Evolutionary conservation across 2,797 vertebrate species (phyloP).

Genomic region (Numenius phaeopus): DNA sequence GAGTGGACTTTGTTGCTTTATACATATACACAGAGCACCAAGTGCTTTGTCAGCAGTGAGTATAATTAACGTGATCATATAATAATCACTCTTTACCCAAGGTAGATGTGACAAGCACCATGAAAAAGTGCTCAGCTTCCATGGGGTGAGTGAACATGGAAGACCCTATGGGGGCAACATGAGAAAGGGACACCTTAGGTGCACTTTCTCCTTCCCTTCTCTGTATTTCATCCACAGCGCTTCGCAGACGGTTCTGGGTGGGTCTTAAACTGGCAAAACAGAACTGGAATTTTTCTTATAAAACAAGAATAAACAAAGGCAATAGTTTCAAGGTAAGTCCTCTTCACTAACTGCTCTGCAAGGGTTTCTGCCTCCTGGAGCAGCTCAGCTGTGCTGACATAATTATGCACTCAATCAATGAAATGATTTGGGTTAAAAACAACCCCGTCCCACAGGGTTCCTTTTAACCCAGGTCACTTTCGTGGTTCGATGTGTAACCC

Average conservation of each 20-base stretch:
- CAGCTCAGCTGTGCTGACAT: neutral
- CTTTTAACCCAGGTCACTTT: neutral
- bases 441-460: neutral
- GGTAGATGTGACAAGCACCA: neutral
- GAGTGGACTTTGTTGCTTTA: neutral
- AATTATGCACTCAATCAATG: neutral
- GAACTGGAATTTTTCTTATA: neutral
- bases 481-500: neutral
- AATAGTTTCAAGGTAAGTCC: neutral
- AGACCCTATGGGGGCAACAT: neutral
- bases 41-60: neutral
- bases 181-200: neutral
- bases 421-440: slow-evolving; percentile 26
- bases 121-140: neutral
- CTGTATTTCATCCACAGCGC: neutral
- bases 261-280: neutral
- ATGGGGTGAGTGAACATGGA: neutral
- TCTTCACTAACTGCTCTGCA: neutral
- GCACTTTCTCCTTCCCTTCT: neutral
- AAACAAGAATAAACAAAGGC: neutral
- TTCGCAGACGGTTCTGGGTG: neutral
- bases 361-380: neutral
- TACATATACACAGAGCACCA: neutral
- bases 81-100: neutral
- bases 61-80: neutral